Evolutionary conservation across 2,113 vertebrate genomes (phyloP).

Genomic region (Oreochromis niloticus): DNA sequence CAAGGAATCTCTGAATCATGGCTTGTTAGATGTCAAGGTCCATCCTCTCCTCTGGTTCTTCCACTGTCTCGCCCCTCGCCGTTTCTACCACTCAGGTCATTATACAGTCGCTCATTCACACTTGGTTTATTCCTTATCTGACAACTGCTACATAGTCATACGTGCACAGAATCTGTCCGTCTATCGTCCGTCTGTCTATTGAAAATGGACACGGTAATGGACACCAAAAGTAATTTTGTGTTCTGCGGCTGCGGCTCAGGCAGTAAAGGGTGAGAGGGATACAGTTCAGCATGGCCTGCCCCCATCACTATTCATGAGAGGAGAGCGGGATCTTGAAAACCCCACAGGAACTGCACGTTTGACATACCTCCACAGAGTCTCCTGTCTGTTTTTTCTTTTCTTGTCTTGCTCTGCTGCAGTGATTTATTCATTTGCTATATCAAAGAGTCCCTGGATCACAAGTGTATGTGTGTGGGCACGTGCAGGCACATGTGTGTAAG

Average conservation of each 20-base stretch:
- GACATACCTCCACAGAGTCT: conserved; percentile 35
- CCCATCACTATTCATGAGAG: conserved; percentile 63
- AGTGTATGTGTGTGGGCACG: conserved; percentile 16
- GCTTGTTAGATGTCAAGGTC: conserved; percentile 21
- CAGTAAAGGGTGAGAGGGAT: conserved; percentile 18
- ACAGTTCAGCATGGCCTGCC: conserved; percentile 26
- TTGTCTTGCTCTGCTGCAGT: conserved; percentile 37
- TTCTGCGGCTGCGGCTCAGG: conserved; percentile 4
- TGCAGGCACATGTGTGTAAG: not conserved
- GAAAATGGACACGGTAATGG: not conserved
- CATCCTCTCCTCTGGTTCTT: conserved; percentile 4
- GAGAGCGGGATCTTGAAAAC: conserved; percentile 33
- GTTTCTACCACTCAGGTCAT: not conserved
- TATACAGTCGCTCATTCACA: not conserved
- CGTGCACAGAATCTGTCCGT: not conserved
- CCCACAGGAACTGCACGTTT: conserved; percentile 37
- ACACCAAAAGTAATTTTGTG: conserved; percentile 24
- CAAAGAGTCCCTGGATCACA: conserved; percentile 52
- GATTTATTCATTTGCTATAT: conserved; percentile 67
- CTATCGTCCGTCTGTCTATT: not conserved
- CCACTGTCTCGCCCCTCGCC: not conserved
- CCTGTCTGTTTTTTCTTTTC: conserved; percentile 7
- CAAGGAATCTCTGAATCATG: conserved; percentile 21
- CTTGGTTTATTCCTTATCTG: not conserved
- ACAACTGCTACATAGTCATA: not conserved